Evolutionary conservation across 2,888 invertebrate species (phyloP).

Genomic region (Thumatha senex): DNA sequence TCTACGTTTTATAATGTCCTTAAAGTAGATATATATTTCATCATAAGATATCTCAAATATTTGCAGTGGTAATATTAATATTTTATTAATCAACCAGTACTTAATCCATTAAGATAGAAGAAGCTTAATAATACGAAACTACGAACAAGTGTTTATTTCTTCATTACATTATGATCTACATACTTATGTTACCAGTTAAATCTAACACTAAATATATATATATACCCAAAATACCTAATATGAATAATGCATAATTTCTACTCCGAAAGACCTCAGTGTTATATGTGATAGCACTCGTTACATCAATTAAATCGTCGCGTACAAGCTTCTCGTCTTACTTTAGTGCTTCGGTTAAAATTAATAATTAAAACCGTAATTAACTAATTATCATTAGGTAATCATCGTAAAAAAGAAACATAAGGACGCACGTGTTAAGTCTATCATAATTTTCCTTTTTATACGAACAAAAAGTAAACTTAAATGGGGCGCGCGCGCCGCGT

Average conservation of each 20-base stretch:
- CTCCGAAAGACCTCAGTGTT: conserved; percentile 78
- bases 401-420: conserved; percentile 74
- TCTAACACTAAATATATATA: conserved; percentile 81
- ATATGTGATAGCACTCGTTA: conserved; percentile 78
- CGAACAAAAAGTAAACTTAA: conserved; percentile 70
- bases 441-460: conserved; percentile 83
- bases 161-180: conserved; percentile 82
- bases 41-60: conserved; percentile 85
- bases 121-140: conserved; percentile 84
- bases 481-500: too few species aligned
- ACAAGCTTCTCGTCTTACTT: conserved; percentile 80
- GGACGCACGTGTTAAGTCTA: conserved; percentile 79
- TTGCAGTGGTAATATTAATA: conserved; percentile 84
- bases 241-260: conserved; percentile 83
- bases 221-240: conserved; percentile 83
- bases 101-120: conserved; percentile 83
- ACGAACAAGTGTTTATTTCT: conserved; percentile 81
- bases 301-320: conserved; percentile 75
- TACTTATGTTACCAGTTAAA: conserved; percentile 82
- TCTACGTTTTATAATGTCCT: conserved; percentile 85
- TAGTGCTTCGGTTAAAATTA: conserved; percentile 80
- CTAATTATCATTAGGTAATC: conserved; percentile 83
- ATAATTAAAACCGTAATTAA: conserved; percentile 84
- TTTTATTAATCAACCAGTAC: conserved; percentile 82
- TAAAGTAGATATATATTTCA: conserved; percentile 84